These are phyloP conservation scores for Oryzias woworae DNA, from an alignment of 2,113 vertebrate genomes.

Conservation along the genomic window DNA sequence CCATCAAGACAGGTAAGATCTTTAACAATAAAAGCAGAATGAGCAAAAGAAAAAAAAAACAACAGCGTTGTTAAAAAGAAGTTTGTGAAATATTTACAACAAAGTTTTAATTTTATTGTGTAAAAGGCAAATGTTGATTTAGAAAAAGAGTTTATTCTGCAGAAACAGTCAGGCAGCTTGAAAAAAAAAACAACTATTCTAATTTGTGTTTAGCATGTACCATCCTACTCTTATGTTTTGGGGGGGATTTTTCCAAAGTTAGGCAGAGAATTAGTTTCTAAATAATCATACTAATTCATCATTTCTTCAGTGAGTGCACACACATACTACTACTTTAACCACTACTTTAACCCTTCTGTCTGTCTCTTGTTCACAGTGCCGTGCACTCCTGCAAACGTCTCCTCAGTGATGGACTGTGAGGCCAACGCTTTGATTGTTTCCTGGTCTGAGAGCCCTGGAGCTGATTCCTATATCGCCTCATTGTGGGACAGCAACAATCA, in stretches of 20 bases:
- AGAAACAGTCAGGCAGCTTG: not conserved
- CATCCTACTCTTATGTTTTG: too few relatives aligned
- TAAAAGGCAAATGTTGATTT: too few relatives aligned
- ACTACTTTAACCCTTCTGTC: not conserved
- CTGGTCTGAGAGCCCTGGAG: slow-evolving; percentile 71
- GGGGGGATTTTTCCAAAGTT: too few relatives aligned
- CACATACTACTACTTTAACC: too few relatives aligned
- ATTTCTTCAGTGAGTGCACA: too few relatives aligned
- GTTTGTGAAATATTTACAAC: too few relatives aligned
- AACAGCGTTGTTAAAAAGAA: not conserved
- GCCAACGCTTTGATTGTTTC: slow-evolving; percentile 54
- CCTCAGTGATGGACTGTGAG: slow-evolving; percentile 55
- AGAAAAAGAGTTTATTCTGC: too few relatives aligned
- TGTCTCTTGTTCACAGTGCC: slow-evolving; percentile 63
- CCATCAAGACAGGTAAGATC: slow-evolving; percentile 70
- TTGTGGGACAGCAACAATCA: slow-evolving; percentile 58
- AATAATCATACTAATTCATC: too few relatives aligned
- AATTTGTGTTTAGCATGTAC: not conserved
- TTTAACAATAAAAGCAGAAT: not conserved
- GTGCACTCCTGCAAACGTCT: slow-evolving; percentile 63
- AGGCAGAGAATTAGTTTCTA: too few relatives aligned
- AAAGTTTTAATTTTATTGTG: too few relatives aligned
- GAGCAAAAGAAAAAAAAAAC: not conserved
- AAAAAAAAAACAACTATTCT: not conserved
- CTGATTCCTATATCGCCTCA: slow-evolving; percentile 68